phyloP scores from a whole-genome alignment of 2,113 vertebrate genomes.

The Enhydra lutris region DNA sequence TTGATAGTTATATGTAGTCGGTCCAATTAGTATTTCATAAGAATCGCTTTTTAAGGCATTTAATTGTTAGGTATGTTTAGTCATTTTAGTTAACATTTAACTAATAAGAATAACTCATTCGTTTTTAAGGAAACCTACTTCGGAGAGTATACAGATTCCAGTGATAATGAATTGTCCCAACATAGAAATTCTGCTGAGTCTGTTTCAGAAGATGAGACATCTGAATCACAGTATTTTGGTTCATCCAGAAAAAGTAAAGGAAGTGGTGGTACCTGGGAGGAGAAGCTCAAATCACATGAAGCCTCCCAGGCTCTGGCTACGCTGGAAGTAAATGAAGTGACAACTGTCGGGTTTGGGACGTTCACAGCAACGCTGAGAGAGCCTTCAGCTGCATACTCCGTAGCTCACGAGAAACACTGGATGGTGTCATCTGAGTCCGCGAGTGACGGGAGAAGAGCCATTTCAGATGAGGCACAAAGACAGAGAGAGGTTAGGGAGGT shows the following conservation, averaged over 20 bases:
- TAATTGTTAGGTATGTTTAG: neutral
- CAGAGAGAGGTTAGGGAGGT: neutral
- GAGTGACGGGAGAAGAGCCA: neutral
- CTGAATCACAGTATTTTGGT: neutral
- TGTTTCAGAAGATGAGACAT: conserved; percentile 46
- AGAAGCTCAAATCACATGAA: neutral
- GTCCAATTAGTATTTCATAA: neutral
- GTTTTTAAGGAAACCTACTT: conserved; percentile 78
- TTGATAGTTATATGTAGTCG: neutral
- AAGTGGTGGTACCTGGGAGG: neutral
- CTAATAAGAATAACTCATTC: conserved; percentile 21
- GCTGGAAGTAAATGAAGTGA: neutral
- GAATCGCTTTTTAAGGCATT: neutral
- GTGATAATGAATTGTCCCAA: conserved; percentile 74
- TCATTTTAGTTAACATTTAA: neutral
- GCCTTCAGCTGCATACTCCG: neutral
- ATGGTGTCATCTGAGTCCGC: neutral
- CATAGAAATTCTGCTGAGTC: neutral
- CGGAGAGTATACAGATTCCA: conserved; percentile 79
- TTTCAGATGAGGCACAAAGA: neutral
- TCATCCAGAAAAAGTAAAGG: neutral
- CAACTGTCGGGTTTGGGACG: neutral
- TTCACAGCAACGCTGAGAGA: neutral
- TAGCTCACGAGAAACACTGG: neutral
- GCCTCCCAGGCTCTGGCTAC: neutral